A percentile compares a stretch with the other conserved stretches of the same genome.
Evolutionary conservation across 2,797 vertebrate species (phyloP).

Genomic region (Melanotaenia maccullochi): DNA sequence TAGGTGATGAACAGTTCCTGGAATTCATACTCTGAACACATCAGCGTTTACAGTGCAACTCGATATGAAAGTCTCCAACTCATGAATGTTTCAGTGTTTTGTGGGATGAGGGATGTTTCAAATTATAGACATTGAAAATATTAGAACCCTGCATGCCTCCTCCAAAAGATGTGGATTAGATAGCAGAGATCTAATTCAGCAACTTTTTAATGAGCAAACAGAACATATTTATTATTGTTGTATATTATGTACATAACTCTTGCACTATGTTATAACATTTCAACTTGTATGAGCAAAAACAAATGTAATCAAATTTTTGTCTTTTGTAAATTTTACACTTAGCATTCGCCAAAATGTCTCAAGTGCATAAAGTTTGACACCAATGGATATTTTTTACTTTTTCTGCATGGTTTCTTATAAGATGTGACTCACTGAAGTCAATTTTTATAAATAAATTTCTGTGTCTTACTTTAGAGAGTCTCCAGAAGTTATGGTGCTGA

Average conservation of each 20-base stretch:
- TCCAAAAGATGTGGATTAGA: slow-evolving; percentile 25
- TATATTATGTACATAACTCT: slow-evolving; percentile 72
- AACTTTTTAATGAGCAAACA: slow-evolving; percentile 40
- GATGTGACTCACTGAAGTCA: slow-evolving; percentile 13
- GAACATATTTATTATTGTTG: slow-evolving; percentile 78
- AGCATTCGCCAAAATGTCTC: slow-evolving; percentile 24
- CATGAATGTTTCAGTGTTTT: slow-evolving; percentile 25
- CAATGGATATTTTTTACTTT: slow-evolving; percentile 14
- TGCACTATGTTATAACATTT: slow-evolving; percentile 67
- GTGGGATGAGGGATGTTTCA: slow-evolving; percentile 23
- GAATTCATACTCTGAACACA: slow-evolving; percentile 81
- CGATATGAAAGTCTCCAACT: slow-evolving; percentile 9
- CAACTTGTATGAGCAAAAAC: slow-evolving; percentile 29
- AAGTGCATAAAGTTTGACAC: slow-evolving; percentile 12
- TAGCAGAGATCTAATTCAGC: slow-evolving; percentile 19
- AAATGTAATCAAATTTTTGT: slow-evolving; percentile 33
- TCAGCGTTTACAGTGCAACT: slow-evolving; percentile 2
- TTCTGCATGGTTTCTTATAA: slow-evolving; percentile 18
- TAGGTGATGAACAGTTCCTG: slow-evolving; percentile 83
- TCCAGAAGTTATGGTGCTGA: slow-evolving; percentile 23
- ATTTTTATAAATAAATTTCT: slow-evolving; percentile 22
- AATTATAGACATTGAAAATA: slow-evolving; percentile 20
- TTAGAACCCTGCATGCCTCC: slow-evolving; percentile 19
- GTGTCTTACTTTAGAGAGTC: slow-evolving; percentile 26
- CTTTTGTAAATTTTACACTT: slow-evolving; percentile 30